These are phyloP conservation scores for Ditylenchus dipsaci DNA, from an alignment of 1,140 invertebrate genomes.

Conservation along the genomic window DNA sequence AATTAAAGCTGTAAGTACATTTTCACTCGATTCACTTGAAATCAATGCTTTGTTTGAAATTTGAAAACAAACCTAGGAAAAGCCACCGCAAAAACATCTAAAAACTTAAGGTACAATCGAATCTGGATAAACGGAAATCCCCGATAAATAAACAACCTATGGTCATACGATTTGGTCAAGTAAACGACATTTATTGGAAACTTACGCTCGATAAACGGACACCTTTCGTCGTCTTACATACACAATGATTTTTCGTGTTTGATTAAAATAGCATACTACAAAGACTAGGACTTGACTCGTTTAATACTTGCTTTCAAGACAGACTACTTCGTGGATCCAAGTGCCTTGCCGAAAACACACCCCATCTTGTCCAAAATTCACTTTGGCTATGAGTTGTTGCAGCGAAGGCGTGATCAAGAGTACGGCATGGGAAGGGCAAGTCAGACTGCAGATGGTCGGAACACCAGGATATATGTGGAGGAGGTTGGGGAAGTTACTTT, in stretches of 20 bases:
- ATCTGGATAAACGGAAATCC: no score
- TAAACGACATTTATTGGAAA: not conserved
- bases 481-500: not conserved
- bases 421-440: slow-evolving; percentile 20
- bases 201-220: not conserved
- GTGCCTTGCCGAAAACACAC: slow-evolving; percentile 12
- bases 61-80: no score
- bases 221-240: no score
- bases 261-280: no score
- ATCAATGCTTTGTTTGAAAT: no score
- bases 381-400: slow-evolving; percentile 23
- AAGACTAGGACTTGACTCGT: no score
- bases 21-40: no score
- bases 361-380: slow-evolving; percentile 26
- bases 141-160: no score
- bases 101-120: no score
- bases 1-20: not conserved
- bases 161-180: not conserved
- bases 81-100: no score
- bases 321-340: slow-evolving; percentile 23
- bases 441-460: not conserved
- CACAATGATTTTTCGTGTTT: no score
- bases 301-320: slow-evolving; percentile 4
- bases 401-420: slow-evolving; percentile 19
- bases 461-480: slow-evolving; percentile 12